Percentiles rank a stretch among this genome's conserved stretches.
Evolutionary conservation across 1,140 invertebrate genomes (phyloP).

Genomic region (Eueides isabella): DNA sequence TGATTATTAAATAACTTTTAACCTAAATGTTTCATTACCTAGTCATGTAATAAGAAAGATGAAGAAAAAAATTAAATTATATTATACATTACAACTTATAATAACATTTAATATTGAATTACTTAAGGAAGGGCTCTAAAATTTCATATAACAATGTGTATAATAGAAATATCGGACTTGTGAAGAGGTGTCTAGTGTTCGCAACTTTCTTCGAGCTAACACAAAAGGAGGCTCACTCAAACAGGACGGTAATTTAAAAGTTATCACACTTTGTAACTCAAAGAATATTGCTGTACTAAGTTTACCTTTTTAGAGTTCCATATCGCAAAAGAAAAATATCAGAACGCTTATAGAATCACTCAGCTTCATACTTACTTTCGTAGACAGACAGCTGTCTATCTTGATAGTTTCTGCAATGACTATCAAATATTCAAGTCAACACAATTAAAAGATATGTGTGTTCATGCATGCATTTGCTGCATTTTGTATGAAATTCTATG

Average conservation of each 20-base stretch:
- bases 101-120: not conserved
- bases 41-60: no score
- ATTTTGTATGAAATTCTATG: no score
- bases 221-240: constrained; percentile 24
- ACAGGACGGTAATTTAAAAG: constrained; percentile 31
- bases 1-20: no score
- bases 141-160: not conserved
- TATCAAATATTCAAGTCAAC: no score
- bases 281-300: not conserved
- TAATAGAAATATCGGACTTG: not conserved
- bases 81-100: not conserved
- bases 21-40: no score
- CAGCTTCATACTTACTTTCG: no score
- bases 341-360: no score
- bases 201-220: constrained; percentile 15
- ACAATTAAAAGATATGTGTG: no score
- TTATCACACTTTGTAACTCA: constrained; percentile 17
- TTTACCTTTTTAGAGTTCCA: not conserved
- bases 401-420: no score
- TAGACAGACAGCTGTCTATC: no score
- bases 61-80: no score
- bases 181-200: constrained; percentile 18
- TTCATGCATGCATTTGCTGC: no score
- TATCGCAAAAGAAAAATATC: not conserved
- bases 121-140: not conserved